These are phyloP conservation scores for Megalops cyprinoides DNA, from an alignment of 2,797 vertebrate genomes.

Conservation along the genomic window DNA sequence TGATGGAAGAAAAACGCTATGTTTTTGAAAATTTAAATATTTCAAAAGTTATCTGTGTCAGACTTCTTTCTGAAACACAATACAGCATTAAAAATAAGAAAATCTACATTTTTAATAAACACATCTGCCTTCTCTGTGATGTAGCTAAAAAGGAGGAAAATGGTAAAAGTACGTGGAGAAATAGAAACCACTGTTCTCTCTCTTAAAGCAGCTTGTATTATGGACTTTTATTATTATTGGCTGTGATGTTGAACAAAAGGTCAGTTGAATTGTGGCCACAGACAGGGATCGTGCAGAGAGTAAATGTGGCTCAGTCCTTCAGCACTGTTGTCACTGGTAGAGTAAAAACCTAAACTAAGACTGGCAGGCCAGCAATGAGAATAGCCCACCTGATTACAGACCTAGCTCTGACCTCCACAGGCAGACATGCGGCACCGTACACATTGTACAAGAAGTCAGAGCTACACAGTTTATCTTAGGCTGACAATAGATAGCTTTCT, in stretches of 20 bases:
- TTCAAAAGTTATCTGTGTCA: too few relatives aligned
- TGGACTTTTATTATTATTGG: background rate
- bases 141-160: slow-evolving; percentile 29
- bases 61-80: background rate
- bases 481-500: background rate
- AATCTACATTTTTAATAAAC: background rate
- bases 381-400: slow-evolving; percentile 45
- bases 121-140: background rate
- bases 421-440: slow-evolving; percentile 54
- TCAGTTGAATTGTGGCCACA: slow-evolving; percentile 67
- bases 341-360: too few relatives aligned
- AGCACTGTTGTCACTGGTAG: slow-evolving; percentile 35
- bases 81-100: background rate
- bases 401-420: slow-evolving; percentile 53
- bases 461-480: background rate
- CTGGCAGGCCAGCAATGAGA: background rate
- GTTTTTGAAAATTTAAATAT: background rate
- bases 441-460: background rate
- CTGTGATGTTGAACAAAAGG: slow-evolving; percentile 68
- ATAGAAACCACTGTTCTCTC: slow-evolving; percentile 59
- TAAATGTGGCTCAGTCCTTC: background rate
- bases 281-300: slow-evolving; percentile 58
- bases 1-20: background rate
- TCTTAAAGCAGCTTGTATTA: slow-evolving; percentile 36
- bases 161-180: slow-evolving; percentile 59